Base-by-base conservation (phyloP, 2,797 vertebrate species). In the Eulemur mongoz region DNA sequence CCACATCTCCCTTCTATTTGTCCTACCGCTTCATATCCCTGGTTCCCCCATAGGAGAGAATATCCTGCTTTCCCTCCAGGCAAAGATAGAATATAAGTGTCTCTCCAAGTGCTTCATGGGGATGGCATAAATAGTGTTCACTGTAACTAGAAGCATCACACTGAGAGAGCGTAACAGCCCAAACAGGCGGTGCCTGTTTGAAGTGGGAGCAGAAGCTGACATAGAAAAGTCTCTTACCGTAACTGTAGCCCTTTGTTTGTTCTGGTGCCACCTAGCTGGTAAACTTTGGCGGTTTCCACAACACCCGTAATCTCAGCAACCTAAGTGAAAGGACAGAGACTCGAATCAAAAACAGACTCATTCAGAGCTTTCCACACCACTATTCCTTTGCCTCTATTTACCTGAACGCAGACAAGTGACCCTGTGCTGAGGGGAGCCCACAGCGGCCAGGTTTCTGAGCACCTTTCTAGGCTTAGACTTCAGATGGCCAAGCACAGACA, bases 281-380 rank as follows among this genome's bases (percentile, higher is more conserved):
- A 99, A 98, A 99, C 99, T 87, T 99, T 99, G 4, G 99, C 99
- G 0, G 99, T 99, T 98, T 99, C 99, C 67, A 99, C 99, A 89
- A 99, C 99, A 81, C 99, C 99, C 18, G 99, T 99, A 95, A 99
- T 99, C 98, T 99, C 99, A 96, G 99, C 99, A 88, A 99, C 99
- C 99, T 99, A 38, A 32, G 76, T 7, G 69, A 43, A 90, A 91
- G 23, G 96, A 73, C 27, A 94, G 94, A 79, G 25, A 97, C 9
- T 23, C 30, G 1, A 48, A 50, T 95, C 43, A 97, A 92, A 90
- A 92, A 79, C 40, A 95, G 43, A 91, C 7, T 50, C 45, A 11
- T 75, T 15, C 5, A 40, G 63, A 76, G 65, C 67, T 87, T 57
- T 67, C 73, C 23, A 82, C 25, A 32, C 3, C 38, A 35, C 11